phyloP scores from a whole-genome alignment of 1,140 invertebrate species.

The Aphelinus certus region DNA sequence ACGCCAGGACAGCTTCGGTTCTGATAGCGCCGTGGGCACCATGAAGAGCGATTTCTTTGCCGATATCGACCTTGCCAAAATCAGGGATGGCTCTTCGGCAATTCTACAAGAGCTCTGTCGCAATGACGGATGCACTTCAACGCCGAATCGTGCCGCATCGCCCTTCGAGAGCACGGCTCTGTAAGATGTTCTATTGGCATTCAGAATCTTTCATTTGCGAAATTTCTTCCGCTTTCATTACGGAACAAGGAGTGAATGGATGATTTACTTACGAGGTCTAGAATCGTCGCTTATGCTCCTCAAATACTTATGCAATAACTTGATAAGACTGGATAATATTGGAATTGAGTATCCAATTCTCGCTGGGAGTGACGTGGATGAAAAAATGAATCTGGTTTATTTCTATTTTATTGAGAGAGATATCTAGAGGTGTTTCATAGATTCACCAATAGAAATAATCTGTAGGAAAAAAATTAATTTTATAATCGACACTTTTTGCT shows the following conservation, averaged over 20 bases:
- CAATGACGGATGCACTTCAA: conserved; percentile 52
- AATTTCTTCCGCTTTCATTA: no score
- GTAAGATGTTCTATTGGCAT: conserved; percentile 38
- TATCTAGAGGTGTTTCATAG: no score
- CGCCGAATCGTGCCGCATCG: conserved; percentile 53
- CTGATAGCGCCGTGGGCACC: conserved; percentile 62
- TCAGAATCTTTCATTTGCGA: no score
- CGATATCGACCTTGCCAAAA: conserved; percentile 58
- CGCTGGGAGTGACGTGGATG: no score
- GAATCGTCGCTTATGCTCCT: not conserved
- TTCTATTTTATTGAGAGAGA: no score
- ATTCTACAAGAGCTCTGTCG: conserved; percentile 54
- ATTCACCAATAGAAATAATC: no score
- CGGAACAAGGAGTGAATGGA: no score
- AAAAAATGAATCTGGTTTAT: no score
- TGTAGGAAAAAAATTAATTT: no score
- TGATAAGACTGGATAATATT: conserved; percentile 26
- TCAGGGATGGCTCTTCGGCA: conserved; percentile 50
- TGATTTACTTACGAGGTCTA: no score
- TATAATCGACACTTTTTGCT: no score
- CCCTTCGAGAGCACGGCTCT: conserved; percentile 63
- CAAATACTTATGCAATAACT: conserved; percentile 17
- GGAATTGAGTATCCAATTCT: conserved; percentile 16
- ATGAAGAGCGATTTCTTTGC: conserved; percentile 65
- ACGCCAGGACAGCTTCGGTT: conserved; percentile 61